These are phyloP conservation scores for Salminus brasiliensis DNA, from an alignment of 2,113 vertebrate species.

Conservation along the genomic window DNA sequence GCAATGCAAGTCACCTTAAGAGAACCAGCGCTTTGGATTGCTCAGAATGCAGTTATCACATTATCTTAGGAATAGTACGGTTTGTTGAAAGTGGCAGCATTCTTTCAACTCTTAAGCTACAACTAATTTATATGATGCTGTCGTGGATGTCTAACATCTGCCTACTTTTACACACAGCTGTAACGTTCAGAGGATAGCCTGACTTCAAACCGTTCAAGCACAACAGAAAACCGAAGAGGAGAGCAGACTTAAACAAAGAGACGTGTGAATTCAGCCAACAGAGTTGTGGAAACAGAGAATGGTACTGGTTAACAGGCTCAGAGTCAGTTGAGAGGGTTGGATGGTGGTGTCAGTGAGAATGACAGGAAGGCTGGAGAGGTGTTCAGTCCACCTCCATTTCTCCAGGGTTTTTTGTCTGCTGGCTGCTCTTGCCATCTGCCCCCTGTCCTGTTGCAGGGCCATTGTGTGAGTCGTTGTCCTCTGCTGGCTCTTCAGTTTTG, in stretches of 20 bases:
- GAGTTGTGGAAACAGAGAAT: slow-evolving; percentile 57
- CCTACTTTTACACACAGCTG: slow-evolving; percentile 58
- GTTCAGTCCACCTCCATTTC: slow-evolving; percentile 94
- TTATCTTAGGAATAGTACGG: slow-evolving; percentile 36
- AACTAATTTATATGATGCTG: slow-evolving; percentile 58
- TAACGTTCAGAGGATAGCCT: slow-evolving; percentile 58
- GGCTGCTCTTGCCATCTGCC: slow-evolving; percentile 74
- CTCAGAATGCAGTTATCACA: slow-evolving; percentile 60
- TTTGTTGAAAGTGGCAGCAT: slow-evolving; percentile 49
- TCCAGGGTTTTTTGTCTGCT: slow-evolving; percentile 80
- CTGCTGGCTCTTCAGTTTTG: slow-evolving; percentile 76
- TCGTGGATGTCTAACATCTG: slow-evolving; percentile 54
- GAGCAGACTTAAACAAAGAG: slow-evolving; percentile 51
- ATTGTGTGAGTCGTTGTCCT: slow-evolving; percentile 80
- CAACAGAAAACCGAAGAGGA: slow-evolving; percentile 54
- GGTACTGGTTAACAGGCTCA: slow-evolving; percentile 55
- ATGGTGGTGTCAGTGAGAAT: slow-evolving; percentile 31
- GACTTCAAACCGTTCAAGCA: slow-evolving; percentile 47
- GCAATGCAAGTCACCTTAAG: slow-evolving; percentile 47
- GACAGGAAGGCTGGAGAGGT: slow-evolving; percentile 41
- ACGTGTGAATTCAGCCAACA: slow-evolving; percentile 52
- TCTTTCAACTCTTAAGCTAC: slow-evolving; percentile 60
- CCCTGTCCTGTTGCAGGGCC: slow-evolving; percentile 83
- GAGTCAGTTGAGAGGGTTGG: slow-evolving; percentile 30
- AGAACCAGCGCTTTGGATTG: slow-evolving; percentile 45